Base-by-base conservation (phyloP, 2,797 vertebrate species). In the Caiman crocodilus region DNA sequence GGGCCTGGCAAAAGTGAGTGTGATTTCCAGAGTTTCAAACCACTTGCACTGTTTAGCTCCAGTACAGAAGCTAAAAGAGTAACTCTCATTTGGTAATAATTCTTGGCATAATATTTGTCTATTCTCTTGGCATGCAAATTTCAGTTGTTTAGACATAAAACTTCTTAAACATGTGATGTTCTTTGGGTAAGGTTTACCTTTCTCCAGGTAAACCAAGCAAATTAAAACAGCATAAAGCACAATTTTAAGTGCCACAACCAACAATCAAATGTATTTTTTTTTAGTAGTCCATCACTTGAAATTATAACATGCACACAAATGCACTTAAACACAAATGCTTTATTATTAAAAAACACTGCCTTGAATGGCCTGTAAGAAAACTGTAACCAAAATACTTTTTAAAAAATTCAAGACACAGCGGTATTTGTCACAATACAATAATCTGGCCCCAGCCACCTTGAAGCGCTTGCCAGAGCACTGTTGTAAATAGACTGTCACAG, bases 311-410 rank as follows among this genome's bases (percentile, higher is more conserved):
- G 85, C 61, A 61, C 57, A 81, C 84, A 14, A 82, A 83, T 65
- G 61, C 2, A 12, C 9, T 95, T 97, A 56, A 76, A 82, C 80
- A 96, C 75, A 97, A 97, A 90, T 23, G n/a, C 65, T 95, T 97
- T 94, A 95, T 95, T 96, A 95, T 81, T 64, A 69, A 97, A 96
- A 96, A 97, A 96, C 85, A 84, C 20, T 93, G 88, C 79, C 85
- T 77, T 78, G 13, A 13, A 6, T 69, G 13, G 35, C 16, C 82
- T 17, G 2, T 86, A 92, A 95, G 69, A 89, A 93, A 90, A 92
- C 26, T 17, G 57, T 89, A 80, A 21, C 63, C 8, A 88, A 93
- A 82, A 23, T 35, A 92, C 5, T 58, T 8, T 90, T 28, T 32
- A 77, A 87, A 93, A 28, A 67, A 63, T 57, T 42, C 76, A 86